Evolutionary conservation across 2,888 invertebrate species (phyloP).

Genomic region (Aspidapion aeneum): DNA sequence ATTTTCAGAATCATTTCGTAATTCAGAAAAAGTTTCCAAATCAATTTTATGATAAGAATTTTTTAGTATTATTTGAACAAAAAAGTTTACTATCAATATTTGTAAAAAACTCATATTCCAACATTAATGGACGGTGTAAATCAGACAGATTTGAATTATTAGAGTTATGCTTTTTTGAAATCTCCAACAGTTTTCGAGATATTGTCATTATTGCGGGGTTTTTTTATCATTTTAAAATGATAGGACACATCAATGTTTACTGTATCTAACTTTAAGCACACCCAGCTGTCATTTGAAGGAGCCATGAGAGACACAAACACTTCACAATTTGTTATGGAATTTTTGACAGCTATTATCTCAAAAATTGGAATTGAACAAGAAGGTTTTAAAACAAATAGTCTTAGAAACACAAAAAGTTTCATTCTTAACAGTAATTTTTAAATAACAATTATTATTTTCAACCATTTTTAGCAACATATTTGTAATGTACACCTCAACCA

Average conservation of each 20-base stretch:
- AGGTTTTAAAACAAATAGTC: constrained; percentile 20
- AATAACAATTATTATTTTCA: constrained; percentile 32
- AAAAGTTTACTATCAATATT: constrained; percentile 27
- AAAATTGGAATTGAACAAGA: constrained; percentile 25
- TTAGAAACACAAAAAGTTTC: constrained; percentile 19
- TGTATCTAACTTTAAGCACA: constrained; percentile 31
- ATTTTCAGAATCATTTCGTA: constrained; percentile 28
- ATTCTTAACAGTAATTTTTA: constrained; percentile 31
- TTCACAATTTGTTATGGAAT: constrained; percentile 27
- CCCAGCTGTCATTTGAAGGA: constrained; percentile 28
- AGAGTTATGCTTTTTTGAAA: constrained; percentile 29
- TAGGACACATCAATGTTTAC: constrained; percentile 39
- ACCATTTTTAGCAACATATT: constrained; percentile 36
- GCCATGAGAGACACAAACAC: constrained; percentile 33
- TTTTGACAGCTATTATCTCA: constrained; percentile 35
- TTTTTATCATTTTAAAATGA: constrained; percentile 34
- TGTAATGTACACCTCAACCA: constrained; percentile 38
- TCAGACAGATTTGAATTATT: constrained; percentile 13
- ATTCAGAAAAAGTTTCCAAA: constrained; percentile 32
- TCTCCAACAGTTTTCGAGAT: constrained; percentile 22
- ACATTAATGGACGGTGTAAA: constrained; percentile 17
- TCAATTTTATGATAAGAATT: constrained; percentile 40
- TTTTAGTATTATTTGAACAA: constrained; percentile 35
- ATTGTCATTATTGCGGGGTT: constrained; percentile 3
- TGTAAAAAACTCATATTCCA: constrained; percentile 33